Base-by-base conservation (phyloP, 2,888 invertebrate species). In the Resseliella maxima region DNA sequence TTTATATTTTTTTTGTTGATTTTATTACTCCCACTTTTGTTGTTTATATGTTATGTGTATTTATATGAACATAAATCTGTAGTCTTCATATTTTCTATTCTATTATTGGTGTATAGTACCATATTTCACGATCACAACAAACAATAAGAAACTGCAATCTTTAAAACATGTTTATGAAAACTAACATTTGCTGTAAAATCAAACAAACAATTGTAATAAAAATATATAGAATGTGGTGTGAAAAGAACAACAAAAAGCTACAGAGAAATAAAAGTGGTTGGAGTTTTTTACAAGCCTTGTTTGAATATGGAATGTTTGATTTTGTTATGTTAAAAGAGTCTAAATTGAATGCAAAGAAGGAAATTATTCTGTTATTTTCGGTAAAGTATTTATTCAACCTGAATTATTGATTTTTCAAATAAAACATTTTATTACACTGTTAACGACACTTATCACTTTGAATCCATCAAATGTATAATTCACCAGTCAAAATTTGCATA, bases 71-170 rank as follows among this genome's bases (percentile, higher is more conserved):
- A 27, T 59, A 59, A 59, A 59, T 15, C 2, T n/a, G 59, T 59
- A 59, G 59, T 59, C 24, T 15, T 27, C 59, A 59, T 59, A 24
- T 59, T 59, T 59, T 59, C 18, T 24, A 59, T 59, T n/a, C 59
- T 59, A 59, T 59, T 59, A 59, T 24, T 21, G 18, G 50, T 50
- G 24, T n/a, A 5, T 24, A 59, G 18, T 24, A 59, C 59, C 27
- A 59, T 59, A 59, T 59, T 59, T 59, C 59, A 59, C 59, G 24
- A n/a, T n/a, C n/a, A n/a, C n/a, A n/a, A n/a, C n/a, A n/a, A n/a
- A n/a, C n/a, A n/a, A n/a, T n/a, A n/a, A n/a, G n/a, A n/a, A n/a
- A n/a, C n/a, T n/a, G n/a, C n/a, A n/a, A n/a, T n/a, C n/a, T n/a
- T n/a, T 24, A 24, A 59, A 59, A 59, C 59, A 3, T 24, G 10